phyloP scores from a whole-genome alignment of 2,797 vertebrate genomes.

The Propithecus perrieri region DNA sequence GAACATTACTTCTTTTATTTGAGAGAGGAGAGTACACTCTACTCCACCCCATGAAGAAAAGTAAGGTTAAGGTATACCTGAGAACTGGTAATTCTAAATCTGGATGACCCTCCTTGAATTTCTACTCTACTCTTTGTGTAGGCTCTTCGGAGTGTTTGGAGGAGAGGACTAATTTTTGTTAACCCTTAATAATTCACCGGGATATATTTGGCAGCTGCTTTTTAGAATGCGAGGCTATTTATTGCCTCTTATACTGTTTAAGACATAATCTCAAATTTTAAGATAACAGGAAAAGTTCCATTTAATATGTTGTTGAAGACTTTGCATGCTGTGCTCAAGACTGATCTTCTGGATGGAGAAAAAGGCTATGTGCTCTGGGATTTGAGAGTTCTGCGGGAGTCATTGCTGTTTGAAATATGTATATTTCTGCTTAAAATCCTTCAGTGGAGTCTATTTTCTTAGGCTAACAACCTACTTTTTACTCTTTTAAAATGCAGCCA shows the following conservation, averaged over 20 bases:
- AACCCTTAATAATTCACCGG: not conserved
- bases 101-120: not conserved
- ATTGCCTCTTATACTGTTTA: not conserved
- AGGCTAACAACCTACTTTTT: not conserved
- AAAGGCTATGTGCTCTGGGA: not conserved
- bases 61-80: not conserved
- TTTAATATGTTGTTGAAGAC: not conserved
- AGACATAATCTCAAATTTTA: not conserved
- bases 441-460: not conserved
- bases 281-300: not conserved
- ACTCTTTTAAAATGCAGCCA: slow-evolving; percentile 5
- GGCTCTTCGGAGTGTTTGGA: not conserved
- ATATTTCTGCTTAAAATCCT: not conserved
- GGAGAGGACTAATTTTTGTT: not conserved
- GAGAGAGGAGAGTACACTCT: not conserved
- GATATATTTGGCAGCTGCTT: not conserved
- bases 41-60: not conserved
- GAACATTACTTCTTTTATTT: not conserved
- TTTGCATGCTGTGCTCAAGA: not conserved
- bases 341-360: not conserved
- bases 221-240: not conserved
- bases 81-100: not conserved
- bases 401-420: not conserved
- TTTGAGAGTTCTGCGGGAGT: not conserved
- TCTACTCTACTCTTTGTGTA: not conserved